Evolutionary conservation across 1,140 invertebrate genomes (phyloP), one percentile per base, ranked within the genome.

Genomic region (Anoplolepis gracilipes): DNA sequence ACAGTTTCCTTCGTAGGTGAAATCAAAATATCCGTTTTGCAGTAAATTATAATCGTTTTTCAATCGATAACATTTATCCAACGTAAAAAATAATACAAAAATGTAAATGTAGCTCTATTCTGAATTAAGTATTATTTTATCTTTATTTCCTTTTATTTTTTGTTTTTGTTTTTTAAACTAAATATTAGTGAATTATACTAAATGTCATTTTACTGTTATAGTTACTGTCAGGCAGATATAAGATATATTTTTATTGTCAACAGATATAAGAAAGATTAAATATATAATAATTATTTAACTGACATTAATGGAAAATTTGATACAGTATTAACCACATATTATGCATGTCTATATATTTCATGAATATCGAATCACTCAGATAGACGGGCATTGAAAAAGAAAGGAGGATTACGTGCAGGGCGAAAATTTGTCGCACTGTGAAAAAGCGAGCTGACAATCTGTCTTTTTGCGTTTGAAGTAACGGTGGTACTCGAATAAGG

Each of bases 401-500:
- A 59, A 8, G 53, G 19, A 33, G 16, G 77, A 79, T 79, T 79
- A 42, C 65, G 39, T 46, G 78, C 11, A 6, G 53, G 30, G 19
- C n/a, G 53, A 81, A 81, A 81, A 72, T 72, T 70, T 81, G 65
- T 73, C 78, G 55, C 67, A 33, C 69, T 55, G 39, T 73, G 53
- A 82, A 82, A 82, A 82, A 73, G 36, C 25, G 53, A 59, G 19
- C 78, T 73, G 78, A 82, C 78, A 82, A 73, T 73, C 53, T 73
- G 53, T 82, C 78, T 70, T 82, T 82, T 82, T 79, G 77, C 64
- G 33, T 79, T 69, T 73, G 78, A 72, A 73, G 78, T 30, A 73
- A 82, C 78, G 53, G 53, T 22, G n/a, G 78, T 73, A 72, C 78
- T 82, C 67, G 78, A 82, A 82, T 72, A 82, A 82, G 78, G 39